These are phyloP conservation scores for Ellobium chinense DNA, from an alignment of 2,888 invertebrate genomes.

Conservation along the genomic window DNA sequence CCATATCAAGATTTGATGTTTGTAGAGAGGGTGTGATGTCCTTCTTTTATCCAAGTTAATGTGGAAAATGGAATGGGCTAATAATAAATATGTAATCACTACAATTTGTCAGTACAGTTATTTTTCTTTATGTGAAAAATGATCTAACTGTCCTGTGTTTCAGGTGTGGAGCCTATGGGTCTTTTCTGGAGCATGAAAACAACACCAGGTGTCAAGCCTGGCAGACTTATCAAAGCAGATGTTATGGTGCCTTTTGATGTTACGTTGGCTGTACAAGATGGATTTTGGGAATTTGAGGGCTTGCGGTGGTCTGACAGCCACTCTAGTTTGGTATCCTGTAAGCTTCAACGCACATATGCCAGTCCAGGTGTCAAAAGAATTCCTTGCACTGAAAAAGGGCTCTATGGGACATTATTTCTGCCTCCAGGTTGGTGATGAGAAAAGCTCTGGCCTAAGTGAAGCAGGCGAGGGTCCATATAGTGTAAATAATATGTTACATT, in stretches of 20 bases:
- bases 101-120: too few relatives aligned
- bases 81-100: too few relatives aligned
- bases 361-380: conserved; percentile 38
- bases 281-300: conserved; percentile 43
- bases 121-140: too few relatives aligned
- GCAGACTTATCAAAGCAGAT: conserved; percentile 60
- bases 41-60: too few relatives aligned
- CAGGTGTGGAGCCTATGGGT: conserved; percentile 71
- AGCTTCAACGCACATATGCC: conserved; percentile 27
- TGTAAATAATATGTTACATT: too few relatives aligned
- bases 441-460: too few relatives aligned
- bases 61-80: too few relatives aligned
- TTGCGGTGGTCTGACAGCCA: conserved; percentile 4
- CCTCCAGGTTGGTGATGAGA: conserved; percentile 51
- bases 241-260: conserved; percentile 57
- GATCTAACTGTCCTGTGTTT: too few relatives aligned
- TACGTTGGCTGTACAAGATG: conserved; percentile 54
- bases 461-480: too few relatives aligned
- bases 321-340: neutral
- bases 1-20: too few relatives aligned
- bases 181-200: conserved; percentile 65
- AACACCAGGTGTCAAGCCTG: conserved; percentile 45
- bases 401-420: conserved; percentile 46
- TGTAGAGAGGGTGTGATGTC: too few relatives aligned
- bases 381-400: conserved; percentile 36